Conservation (phyloP, 2,888 invertebrate species). For the Drosophila lutescens region DNA sequence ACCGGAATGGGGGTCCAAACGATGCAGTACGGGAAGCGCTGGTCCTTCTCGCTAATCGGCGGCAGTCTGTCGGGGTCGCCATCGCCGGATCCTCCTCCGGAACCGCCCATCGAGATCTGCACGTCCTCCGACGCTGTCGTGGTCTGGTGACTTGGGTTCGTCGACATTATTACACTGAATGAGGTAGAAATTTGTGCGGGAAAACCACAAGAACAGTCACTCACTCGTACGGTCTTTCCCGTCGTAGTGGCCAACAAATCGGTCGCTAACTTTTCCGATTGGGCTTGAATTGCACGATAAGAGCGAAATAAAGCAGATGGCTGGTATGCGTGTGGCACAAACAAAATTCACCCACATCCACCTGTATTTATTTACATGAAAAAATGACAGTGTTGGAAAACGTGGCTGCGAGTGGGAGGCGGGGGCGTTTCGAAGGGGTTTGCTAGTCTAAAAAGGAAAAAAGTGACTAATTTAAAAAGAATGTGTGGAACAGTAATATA, state of each 20-base stretch:
- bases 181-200: slow-evolving; percentile 17
- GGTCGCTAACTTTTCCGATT: slow-evolving; percentile 49
- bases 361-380: slow-evolving; percentile 11
- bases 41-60: slow-evolving; percentile 86
- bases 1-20: slow-evolving; percentile 99
- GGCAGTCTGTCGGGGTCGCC: slow-evolving; percentile 52
- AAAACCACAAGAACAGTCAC: slow-evolving; percentile 49
- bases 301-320: slow-evolving; percentile 46
- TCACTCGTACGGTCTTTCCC: slow-evolving; percentile 36
- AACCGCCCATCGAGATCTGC: slow-evolving; percentile 28
- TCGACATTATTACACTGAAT: slow-evolving; percentile 48
- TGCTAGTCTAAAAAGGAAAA: no score
- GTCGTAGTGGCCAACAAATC: slow-evolving; percentile 32
- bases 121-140: slow-evolving; percentile 33
- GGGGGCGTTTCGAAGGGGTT: background rate
- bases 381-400: slow-evolving; percentile 35
- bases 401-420: background rate
- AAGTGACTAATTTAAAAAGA: no score
- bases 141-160: slow-evolving; percentile 31
- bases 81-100: slow-evolving; percentile 34
- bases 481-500: no score
- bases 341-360: slow-evolving; percentile 21
- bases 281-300: slow-evolving; percentile 50
- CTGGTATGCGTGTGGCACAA: no score
- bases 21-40: slow-evolving; percentile 94